These are phyloP conservation scores for Pachliopta kotzebuea DNA, from an alignment of 2,888 invertebrate species.

Conservation along the genomic window DNA sequence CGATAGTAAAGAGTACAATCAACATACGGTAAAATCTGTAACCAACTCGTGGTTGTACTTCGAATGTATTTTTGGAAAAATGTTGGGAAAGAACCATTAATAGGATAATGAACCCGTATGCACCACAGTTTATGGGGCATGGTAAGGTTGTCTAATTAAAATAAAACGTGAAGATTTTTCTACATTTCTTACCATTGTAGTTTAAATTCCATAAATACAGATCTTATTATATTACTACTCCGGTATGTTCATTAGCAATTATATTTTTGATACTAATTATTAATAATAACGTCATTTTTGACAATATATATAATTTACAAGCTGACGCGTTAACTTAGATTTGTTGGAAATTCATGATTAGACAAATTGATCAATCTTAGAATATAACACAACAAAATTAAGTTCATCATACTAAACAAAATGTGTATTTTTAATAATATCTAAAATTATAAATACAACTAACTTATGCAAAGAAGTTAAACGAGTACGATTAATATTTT, in stretches of 20 bases:
- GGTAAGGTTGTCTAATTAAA: constrained; percentile 1
- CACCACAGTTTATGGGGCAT: background rate
- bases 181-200: background rate
- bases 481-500: background rate
- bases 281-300: no score
- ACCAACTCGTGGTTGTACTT: background rate
- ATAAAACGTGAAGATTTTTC: background rate
- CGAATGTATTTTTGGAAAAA: constrained; percentile 2
- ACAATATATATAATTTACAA: no score
- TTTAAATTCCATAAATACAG: background rate
- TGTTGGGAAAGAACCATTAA: background rate
- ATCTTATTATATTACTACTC: no score
- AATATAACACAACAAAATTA: no score
- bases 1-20: background rate
- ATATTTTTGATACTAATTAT: no score
- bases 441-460: no score
- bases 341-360: no score
- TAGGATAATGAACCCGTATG: background rate
- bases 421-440: no score
- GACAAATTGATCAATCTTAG: no score
- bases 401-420: no score
- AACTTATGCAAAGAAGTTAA: background rate
- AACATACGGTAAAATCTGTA: background rate
- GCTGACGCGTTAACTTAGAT: no score
- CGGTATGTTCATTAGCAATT: no score